A percentile compares a stretch with the other conserved stretches of the same genome.
Evolutionary conservation across 2,797 vertebrate genomes (phyloP).

Genomic region (Siniperca scherzeri): DNA sequence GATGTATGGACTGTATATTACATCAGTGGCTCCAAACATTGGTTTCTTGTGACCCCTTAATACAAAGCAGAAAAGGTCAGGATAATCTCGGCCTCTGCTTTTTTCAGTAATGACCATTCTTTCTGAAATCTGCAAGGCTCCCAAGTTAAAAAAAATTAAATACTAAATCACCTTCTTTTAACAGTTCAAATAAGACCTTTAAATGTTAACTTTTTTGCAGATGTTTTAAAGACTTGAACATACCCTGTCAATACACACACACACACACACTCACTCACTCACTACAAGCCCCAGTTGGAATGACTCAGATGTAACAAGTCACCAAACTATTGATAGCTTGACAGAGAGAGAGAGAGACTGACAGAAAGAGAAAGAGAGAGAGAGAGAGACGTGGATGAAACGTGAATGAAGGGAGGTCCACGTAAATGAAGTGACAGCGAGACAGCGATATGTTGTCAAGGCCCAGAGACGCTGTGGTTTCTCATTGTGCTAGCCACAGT

Average conservation of each 20-base stretch:
- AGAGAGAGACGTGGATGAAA: constrained; percentile 16
- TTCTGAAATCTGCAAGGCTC: not conserved
- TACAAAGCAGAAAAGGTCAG: not conserved
- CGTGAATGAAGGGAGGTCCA: constrained; percentile 44
- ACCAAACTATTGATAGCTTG: constrained; percentile 25
- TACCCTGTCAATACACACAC: not conserved
- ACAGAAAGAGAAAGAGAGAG: constrained; percentile 12
- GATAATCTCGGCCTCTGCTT: not conserved
- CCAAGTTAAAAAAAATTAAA: not conserved
- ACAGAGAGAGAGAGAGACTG: constrained; percentile 20
- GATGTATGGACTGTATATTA: not conserved
- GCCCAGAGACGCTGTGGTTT: constrained; percentile 40
- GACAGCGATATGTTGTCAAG: constrained; percentile 48
- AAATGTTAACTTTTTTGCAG: not conserved
- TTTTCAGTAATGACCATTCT: not conserved
- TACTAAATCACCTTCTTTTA: not conserved
- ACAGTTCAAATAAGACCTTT: not conserved
- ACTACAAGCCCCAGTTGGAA: not conserved
- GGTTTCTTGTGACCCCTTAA: not conserved
- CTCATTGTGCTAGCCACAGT: constrained; percentile 45
- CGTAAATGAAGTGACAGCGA: constrained; percentile 55
- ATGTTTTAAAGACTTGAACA: constrained; percentile 6
- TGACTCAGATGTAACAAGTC: constrained; percentile 18
- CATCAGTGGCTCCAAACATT: not conserved
- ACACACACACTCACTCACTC: not conserved